Base-by-base conservation (phyloP, 2,113 vertebrate genomes). In the Rhinogobius similis region DNA sequence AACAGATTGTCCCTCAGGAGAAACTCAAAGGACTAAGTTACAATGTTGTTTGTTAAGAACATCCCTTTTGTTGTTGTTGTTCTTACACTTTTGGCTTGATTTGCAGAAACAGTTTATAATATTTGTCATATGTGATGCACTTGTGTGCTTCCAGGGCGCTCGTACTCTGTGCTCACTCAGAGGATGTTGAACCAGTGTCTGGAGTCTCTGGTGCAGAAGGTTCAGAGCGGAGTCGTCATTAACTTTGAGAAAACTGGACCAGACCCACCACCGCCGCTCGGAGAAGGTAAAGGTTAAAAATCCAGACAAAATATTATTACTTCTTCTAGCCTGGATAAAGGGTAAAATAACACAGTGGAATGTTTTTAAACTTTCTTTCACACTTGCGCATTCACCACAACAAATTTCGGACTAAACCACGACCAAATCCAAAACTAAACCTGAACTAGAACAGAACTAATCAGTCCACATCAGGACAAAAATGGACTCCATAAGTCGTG, bases 121-220 rank as follows among this genome's bases (percentile, higher is more conserved):
- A 9, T 48, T 5, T 20, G 0, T 46, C 44, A 12, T 23, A n/a
- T 21, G 68, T 18, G 10, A 1, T 10, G 2, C 56, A 8, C 6
- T 16, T 59, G 10, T 38, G 46, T 16, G 32, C 18, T 55, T 7
- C 50, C 79, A 99, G 97, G 97, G 50, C 96, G 97, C 12, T 99
- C 97, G 0, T 99, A 99, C 68, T 96, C 96, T 62, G 96, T 99
- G 4, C 94, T 94, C 80, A 97, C 97, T 53, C 95, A 98, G 89
- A 94, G 96, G 87, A 99, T 98, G 96, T 83, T 99, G 77, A 98
- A 97, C 90, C 97, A 99, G 80, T 99, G 97, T 91, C 93, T 99
- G 75, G 97, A 99, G 85, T 99, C 97, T 72, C 89, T 99, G 85
- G 97, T 98, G 81, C 97, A 99, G 85, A 99, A 99, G 89, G 94